Conservation (phyloP, 2,113 vertebrate genomes). For the Fulmarus glacialis region DNA sequence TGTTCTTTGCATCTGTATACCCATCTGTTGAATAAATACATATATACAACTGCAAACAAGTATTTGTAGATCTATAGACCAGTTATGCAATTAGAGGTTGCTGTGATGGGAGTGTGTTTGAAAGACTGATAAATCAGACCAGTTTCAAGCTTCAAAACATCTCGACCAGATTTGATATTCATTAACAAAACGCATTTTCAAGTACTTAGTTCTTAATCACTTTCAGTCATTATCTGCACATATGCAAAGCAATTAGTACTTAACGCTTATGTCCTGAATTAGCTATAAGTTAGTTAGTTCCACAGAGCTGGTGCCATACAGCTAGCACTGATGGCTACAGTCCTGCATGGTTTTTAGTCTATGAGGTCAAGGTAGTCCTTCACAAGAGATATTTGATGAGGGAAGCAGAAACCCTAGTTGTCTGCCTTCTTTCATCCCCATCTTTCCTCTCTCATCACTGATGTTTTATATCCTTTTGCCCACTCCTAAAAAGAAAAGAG, state of each 20-base stretch:
- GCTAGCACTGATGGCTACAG: not conserved
- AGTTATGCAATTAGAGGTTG: not conserved
- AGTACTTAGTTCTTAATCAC: not conserved
- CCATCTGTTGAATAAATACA: not conserved
- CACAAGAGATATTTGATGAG: not conserved
- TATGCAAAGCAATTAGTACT: not conserved
- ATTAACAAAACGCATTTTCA: not conserved
- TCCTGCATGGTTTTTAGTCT: not conserved
- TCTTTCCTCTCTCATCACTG: not conserved
- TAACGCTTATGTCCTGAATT: fast-evolving
- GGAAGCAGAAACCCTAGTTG: not conserved
- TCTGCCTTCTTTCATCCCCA: not conserved
- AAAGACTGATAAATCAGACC: not conserved
- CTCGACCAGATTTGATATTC: not conserved
- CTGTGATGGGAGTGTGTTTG: not conserved
- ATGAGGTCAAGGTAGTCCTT: not conserved
- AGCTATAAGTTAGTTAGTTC: not conserved
- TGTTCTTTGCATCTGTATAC: not conserved
- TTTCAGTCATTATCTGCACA: not conserved
- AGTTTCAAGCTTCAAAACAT: not conserved
- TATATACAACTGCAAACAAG: not conserved
- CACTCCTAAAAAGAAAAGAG: not conserved
- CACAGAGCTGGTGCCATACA: not conserved
- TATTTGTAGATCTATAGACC: not conserved
- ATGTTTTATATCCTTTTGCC: not conserved